Evolutionary conservation across 1,140 invertebrate species (phyloP), one percentile per base, ranked within the genome.

Genomic region (Glossosoma conforme): DNA sequence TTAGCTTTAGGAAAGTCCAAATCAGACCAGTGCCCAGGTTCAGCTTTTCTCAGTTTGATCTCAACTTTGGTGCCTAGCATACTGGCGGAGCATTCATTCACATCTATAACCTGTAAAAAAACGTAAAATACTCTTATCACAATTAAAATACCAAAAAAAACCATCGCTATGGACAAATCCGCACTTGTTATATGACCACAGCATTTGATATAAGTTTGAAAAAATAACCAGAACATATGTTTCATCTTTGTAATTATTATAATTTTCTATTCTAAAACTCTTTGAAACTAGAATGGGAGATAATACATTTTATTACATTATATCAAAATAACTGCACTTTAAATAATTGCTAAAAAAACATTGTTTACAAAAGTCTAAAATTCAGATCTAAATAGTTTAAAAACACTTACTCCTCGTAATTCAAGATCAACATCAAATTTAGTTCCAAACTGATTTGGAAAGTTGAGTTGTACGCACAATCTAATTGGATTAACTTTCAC

Each of bases 51-150:
- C 61, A 99, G 64, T 61, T 89, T 93, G 9, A 99, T 88, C 74
- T 99, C 96, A 14, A 97, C 83, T 81, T 98, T 98, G n/a, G 93
- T 88, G 38, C 86, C 86, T 54, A 86, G 75, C 83, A 97, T 90
- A 11, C 79, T 80, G 1, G 86, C 88, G 56, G 70, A 77, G 62
- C 89, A 88, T 44, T 82, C 75, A 28, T 69, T 68, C 11, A 89
- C 76, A 64, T 84, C 75, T 14, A 91, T 74, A 43, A 89, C 74
- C 87, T 91, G 56, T 47, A 74, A 25, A 45, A 25, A 40, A 19
- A 28, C 37, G n/a, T n/a, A n/a, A n/a, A n/a, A n/a, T n/a, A n/a
- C n/a, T n/a, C n/a, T n/a, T n/a, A n/a, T n/a, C n/a, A n/a, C n/a
- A n/a, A n/a, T n/a, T n/a, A n/a, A n/a, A n/a, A n/a, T n/a, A n/a